phyloP scores from a whole-genome alignment of 2,888 invertebrate species.

The Andrena chrysosceles region DNA sequence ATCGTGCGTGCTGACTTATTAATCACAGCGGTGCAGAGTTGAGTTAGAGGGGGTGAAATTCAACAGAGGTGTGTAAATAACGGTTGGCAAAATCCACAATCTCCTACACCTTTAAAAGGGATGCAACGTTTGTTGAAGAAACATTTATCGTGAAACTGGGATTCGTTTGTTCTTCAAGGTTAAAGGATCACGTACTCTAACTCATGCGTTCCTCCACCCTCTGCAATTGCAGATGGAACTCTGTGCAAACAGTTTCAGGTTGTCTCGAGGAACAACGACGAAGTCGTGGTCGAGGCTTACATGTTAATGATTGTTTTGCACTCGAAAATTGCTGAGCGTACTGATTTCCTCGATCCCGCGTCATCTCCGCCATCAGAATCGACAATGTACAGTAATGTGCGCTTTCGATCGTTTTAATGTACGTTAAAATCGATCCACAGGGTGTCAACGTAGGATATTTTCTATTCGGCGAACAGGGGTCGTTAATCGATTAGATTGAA shows the following conservation, averaged over 20 bases:
- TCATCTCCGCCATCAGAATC: not conserved
- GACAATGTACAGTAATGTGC: not conserved
- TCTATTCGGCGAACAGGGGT: not conserved
- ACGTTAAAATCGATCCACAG: not conserved
- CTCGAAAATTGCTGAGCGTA: not conserved
- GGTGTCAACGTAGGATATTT: too few relatives aligned
- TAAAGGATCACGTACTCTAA: not conserved
- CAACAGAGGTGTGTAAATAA: not conserved
- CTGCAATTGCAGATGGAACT: not conserved
- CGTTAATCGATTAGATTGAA: not conserved
- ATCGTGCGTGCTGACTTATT: not conserved
- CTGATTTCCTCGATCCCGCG: conserved; percentile 3
- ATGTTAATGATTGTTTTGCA: conserved; percentile 55
- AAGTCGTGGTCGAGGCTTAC: conserved; percentile 15
- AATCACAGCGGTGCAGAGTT: not conserved
- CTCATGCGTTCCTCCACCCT: too few relatives aligned
- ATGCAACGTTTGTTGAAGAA: not conserved
- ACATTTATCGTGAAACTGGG: not conserved
- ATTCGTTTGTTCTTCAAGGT: conserved; percentile 12
- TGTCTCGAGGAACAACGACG: conserved; percentile 20
- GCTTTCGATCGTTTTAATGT: not conserved
- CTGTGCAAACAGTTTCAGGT: not conserved
- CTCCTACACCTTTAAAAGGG: not conserved
- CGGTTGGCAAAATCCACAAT: not conserved
- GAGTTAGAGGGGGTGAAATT: not conserved